phyloP scores from a whole-genome alignment of 2,888 invertebrate genomes.

The Tenthredo livida region DNA sequence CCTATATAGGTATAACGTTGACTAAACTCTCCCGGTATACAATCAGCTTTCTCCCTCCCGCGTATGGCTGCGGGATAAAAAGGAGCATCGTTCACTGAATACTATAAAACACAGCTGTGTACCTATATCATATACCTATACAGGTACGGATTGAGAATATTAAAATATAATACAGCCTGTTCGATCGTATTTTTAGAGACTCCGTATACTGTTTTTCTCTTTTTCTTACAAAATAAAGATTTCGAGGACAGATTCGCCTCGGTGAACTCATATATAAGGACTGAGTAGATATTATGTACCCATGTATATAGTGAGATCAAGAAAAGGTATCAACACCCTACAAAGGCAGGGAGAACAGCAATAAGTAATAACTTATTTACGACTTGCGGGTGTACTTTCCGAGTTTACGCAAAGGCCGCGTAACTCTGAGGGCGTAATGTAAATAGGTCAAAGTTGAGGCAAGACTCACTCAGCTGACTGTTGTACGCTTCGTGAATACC shows the following conservation, averaged over 20 bases:
- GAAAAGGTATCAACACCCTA: not conserved
- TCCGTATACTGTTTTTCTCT: not conserved
- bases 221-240: not conserved
- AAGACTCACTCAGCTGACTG: not conserved
- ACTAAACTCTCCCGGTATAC: conserved; percentile 23
- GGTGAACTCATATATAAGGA: not conserved
- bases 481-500: conserved; percentile 30
- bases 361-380: conserved; percentile 49
- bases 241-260: conserved; percentile 2
- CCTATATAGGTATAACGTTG: not conserved
- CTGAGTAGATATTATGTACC: not conserved
- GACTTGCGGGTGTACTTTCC: not conserved
- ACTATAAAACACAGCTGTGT: not conserved
- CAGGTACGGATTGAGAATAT: conserved; percentile 1
- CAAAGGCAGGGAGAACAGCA: conserved; percentile 18
- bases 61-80: conserved; percentile 13
- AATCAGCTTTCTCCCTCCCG: conserved; percentile 16
- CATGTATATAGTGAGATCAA: not conserved
- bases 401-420: conserved; percentile 10
- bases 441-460: conserved; percentile 16
- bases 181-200: not conserved
- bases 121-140: not conserved
- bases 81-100: conserved; percentile 14
- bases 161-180: conserved; percentile 31
- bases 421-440: conserved; percentile 21